Evolutionary conservation across 2,113 vertebrate genomes (phyloP), one percentile per base, ranked within the genome.

Genomic region (Colaptes auratus): DNA sequence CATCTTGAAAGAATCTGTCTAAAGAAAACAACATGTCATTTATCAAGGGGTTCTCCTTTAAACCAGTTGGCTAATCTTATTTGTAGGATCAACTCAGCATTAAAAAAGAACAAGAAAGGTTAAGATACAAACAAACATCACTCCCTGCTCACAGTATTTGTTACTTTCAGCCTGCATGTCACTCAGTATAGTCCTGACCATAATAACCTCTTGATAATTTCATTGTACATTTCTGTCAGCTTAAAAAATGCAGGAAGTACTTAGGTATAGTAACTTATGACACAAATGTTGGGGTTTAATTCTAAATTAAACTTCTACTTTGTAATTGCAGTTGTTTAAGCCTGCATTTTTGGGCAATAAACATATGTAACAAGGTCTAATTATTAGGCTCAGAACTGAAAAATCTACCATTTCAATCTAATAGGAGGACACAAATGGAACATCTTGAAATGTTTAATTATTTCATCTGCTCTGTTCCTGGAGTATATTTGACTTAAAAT

Each of bases 1-100:
- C 99, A 99, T 99, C 96, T 98, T 99, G 95, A 99, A 99, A 76
- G 99, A 99, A 97, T 99, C 99, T 21, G 98, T 98, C 99, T 99
- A 88, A 96, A 93, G 35, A 95, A 44, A 96, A 94, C 19, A 92
- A 86, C 31, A 56, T 50, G 74, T 30, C 31, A 52, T 82, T 90
- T 39, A 75, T 66, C 94, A 89, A 90, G 15, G 5, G 12, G n/a
- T 82, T 81, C 55, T 60, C n/a, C 42, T 79, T 82, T 66, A n/a
- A 74, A 92, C 6, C 24, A 74, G 20, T 19, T 28, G 14, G 18
- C 20, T 75, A 15, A 74, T 48, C 10, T n/a, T 42, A 39, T 25
- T 63, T 72, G 60, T 46, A 60, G 81, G 7, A 67, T 58, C 23
- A 86, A 64, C 1, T 35, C 8, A 16, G 7, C 28, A 80, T 20